A percentile compares a stretch with the other conserved stretches of the same genome.
phyloP scores from a whole-genome alignment of 2,888 invertebrate species.

The Limnephilus lunatus region DNA sequence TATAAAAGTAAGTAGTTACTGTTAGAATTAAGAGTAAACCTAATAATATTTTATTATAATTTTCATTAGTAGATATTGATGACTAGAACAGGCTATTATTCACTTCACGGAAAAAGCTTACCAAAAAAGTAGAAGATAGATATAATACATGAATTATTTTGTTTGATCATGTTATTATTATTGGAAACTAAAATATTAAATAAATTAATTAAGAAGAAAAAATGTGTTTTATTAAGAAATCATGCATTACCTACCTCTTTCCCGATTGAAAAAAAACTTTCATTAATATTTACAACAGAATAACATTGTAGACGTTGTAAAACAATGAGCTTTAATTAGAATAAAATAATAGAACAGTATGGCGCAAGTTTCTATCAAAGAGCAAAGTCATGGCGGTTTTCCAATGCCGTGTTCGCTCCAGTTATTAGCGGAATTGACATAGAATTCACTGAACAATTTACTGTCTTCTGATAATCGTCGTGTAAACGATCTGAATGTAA shows the following conservation, averaged over 20 bases:
- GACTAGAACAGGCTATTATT: background rate
- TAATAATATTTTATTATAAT: background rate
- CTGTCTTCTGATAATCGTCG: constrained; percentile 28
- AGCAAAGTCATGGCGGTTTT: constrained; percentile 2
- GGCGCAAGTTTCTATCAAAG: background rate
- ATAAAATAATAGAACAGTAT: background rate
- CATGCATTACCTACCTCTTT: background rate
- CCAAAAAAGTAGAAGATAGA: background rate
- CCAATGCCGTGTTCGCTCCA: constrained; percentile 21
- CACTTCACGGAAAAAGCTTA: background rate
- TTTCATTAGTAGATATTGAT: background rate
- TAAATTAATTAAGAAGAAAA: background rate
- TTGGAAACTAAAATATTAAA: background rate
- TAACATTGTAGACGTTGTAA: background rate
- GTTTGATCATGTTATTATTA: background rate
- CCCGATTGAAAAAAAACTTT: background rate
- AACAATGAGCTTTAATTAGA: background rate
- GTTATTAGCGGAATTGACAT: constrained; percentile 25
- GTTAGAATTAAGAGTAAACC: background rate
- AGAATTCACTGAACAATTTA: constrained; percentile 13
- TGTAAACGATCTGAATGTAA: background rate
- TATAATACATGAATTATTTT: background rate
- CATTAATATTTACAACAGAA: background rate
- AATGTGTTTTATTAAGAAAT: background rate
- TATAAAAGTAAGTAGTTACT: background rate